Evolutionary conservation across 35 echinoderm and acorn worm genomes (phyloP), one percentile per base, ranked within the genome.

Genomic region (Apostichopus parvimensis): DNA sequence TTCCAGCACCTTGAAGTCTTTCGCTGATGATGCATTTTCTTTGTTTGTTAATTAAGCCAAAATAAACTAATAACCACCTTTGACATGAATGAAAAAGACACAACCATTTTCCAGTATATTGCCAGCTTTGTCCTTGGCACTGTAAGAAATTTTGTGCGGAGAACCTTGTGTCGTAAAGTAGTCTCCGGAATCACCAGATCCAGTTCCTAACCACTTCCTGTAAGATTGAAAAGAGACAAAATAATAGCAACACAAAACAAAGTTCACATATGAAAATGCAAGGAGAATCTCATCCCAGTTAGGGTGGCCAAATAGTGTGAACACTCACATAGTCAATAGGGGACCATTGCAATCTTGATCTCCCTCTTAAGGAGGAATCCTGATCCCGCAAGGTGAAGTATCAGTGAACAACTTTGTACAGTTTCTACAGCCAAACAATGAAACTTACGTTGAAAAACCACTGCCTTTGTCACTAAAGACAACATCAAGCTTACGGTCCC

Each of bases 111-210:
- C 53, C 56, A 83, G 52, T 6, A n/a, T 53, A 55, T 83, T 83
- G 52, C 80, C 80, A 18, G 55, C 80, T 13, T 4, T 57, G 80
- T 83, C 80, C 80, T 28, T 83, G 53, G 80, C 80, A 18, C 80
- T 83, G 52, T 83, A 83, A 18, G 80, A 56, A 7, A 83, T 56
- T 17, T 6, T 57, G 34, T 83, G 80, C 34, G 80, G 80, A 55
- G 80, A 83, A 57, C 80, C 80, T 57, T 83, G 8, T 56, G 5
- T 5, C 1, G 80, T 83, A 53, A 56, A 83, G 54, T 83, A 83
- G 56, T 83, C 53, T 55, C 80, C 80, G 4, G 80, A 55, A 8
- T 5, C 53, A 15, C 45, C 52, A 53, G 80, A 83, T 11, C 80
- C 54, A 34, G 53, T 6, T 0, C 52, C 80, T 56, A 83, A 57